Percentiles rank a stretch among this genome's conserved stretches.
phyloP scores from a whole-genome alignment of 1,140 invertebrate genomes.

The Drosophila guanche region DNA sequence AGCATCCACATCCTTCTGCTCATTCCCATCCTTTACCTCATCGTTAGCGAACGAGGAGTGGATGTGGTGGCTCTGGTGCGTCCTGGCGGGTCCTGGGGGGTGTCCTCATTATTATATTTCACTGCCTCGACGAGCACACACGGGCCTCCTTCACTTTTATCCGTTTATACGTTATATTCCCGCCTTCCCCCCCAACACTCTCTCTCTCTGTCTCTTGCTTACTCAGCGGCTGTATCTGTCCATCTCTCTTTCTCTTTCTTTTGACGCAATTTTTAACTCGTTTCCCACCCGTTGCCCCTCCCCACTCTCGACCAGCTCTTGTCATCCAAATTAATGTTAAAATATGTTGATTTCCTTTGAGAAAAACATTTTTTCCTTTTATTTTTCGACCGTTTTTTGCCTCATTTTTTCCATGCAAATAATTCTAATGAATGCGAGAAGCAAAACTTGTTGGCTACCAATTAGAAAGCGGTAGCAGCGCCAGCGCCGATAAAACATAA shows the following conservation, averaged over 20 bases:
- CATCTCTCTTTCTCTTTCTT: conserved; percentile 1
- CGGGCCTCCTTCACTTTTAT: conserved; percentile 37
- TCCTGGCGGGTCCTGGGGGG: conserved; percentile 41
- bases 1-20: too few relatives aligned
- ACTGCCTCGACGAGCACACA: conserved; percentile 57
- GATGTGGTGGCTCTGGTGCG: conserved; percentile 29
- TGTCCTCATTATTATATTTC: conserved; percentile 82
- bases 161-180: conserved; percentile 40
- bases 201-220: background rate
- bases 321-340: conserved; percentile 68
- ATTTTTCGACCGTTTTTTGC: background rate
- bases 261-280: conserved; percentile 57
- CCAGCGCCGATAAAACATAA: too few relatives aligned
- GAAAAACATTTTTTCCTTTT: conserved; percentile 2
- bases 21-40: background rate
- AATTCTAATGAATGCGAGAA: conserved; percentile 40
- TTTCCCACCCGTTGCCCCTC: conserved; percentile 10
- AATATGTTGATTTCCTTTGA: conserved; percentile 75
- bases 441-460: conserved; percentile 11
- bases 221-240: background rate
- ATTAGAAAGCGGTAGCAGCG: conserved; percentile 4
- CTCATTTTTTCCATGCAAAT: background rate
- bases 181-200: conserved; percentile 13
- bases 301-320: background rate
- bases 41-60: conserved; percentile 66